These are phyloP conservation scores for Adelosebastes latens DNA, from an alignment of 2,797 vertebrate genomes.

Conservation along the genomic window DNA sequence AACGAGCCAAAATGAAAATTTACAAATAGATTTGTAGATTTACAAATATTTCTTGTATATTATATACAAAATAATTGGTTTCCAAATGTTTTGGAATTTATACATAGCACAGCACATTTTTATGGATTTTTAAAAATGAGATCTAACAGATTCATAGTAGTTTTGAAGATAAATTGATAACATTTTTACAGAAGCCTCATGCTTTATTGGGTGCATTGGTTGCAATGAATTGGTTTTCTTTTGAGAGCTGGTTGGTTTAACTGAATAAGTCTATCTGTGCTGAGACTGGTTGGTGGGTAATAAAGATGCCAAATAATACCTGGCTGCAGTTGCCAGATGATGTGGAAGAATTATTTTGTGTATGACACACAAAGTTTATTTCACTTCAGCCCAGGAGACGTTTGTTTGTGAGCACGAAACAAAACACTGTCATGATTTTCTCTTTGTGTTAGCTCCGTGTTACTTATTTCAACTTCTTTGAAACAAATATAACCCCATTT, in stretches of 20 bases:
- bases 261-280: neutral
- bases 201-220: neutral
- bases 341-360: neutral
- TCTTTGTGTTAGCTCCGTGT: neutral
- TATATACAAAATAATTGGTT: neutral
- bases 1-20: neutral
- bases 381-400: neutral
- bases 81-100: neutral
- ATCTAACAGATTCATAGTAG: neutral
- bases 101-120: neutral
- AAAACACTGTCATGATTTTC: neutral
- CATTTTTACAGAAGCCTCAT: neutral
- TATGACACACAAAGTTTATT: neutral
- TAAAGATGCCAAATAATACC: neutral
- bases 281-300: neutral
- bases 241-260: neutral
- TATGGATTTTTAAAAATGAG: neutral
- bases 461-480: neutral
- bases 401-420: conserved; percentile 1
- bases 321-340: neutral
- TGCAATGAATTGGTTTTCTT: neutral
- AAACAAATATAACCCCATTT: neutral
- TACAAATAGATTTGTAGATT: neutral
- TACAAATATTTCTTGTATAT: neutral
- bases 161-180: neutral